A percentile compares a stretch with the other conserved stretches of the same genome.
These are phyloP conservation scores for Megaceryle alcyon DNA, from an alignment of 2,797 vertebrate species.

Conservation along the genomic window DNA sequence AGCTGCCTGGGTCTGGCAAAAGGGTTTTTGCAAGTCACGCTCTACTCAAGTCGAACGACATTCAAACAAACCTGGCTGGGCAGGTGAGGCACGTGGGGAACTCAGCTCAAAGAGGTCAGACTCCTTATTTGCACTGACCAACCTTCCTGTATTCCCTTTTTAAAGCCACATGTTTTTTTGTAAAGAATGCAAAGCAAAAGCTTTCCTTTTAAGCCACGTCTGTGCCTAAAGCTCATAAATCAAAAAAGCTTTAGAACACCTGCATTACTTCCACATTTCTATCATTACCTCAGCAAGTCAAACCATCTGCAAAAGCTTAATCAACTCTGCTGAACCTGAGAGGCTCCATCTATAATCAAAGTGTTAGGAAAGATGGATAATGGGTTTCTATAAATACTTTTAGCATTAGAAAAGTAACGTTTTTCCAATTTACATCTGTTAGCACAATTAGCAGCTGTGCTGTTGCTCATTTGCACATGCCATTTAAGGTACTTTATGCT, in stretches of 20 bases:
- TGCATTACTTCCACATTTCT: neutral
- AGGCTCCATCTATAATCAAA: neutral
- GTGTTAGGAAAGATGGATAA: neutral
- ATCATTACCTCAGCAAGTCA: neutral
- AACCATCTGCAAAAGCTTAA: constrained; percentile 45
- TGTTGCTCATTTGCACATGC: constrained; percentile 3
- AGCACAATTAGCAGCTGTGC: constrained; percentile 42
- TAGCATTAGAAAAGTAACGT: neutral
- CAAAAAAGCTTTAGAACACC: neutral
- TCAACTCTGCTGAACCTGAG: neutral
- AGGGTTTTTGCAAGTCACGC: neutral
- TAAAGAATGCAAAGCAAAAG: neutral
- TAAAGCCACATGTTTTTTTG: neutral
- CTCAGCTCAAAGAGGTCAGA: neutral
- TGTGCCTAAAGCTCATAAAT: neutral
- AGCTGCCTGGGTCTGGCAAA: neutral
- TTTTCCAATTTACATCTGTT: constrained; percentile 34
- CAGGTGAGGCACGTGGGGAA: neutral
- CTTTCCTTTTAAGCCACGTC: neutral
- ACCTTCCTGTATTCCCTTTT: neutral
- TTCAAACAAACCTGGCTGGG: rapidly evolving
- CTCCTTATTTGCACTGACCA: neutral
- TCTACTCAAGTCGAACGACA: neutral
- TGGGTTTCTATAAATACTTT: constrained; percentile 46
- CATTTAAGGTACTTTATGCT: neutral